Percentiles rank a stretch among this genome's conserved stretches.
Evolutionary conservation across 30 jellyfish, hydroid and myxozoan genomes (phyloP).

Genomic region (Turritopsis dohrnii): DNA sequence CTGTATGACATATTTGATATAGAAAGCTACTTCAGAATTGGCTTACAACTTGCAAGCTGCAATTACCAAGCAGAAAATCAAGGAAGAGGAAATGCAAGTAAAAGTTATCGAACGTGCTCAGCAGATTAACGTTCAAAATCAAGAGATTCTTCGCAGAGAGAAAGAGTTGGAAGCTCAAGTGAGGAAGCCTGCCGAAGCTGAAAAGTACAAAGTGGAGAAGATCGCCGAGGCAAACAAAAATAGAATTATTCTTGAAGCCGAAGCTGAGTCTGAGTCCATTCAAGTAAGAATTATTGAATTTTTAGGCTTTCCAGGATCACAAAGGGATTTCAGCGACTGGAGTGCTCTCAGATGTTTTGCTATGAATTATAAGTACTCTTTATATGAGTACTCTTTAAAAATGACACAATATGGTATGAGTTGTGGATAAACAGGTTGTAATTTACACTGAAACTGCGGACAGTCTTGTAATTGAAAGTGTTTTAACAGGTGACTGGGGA

Average conservation of each 20-base stretch:
- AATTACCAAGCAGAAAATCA: constrained; percentile 76
- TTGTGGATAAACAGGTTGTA: too few relatives aligned
- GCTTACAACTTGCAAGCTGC: constrained; percentile 96
- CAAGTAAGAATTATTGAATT: constrained; percentile 53
- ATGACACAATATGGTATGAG: too few relatives aligned
- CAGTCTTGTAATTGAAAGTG: not conserved
- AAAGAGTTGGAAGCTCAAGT: constrained; percentile 80
- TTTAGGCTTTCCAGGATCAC: not conserved
- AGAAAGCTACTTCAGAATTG: constrained; percentile 85
- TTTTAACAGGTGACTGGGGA: constrained; percentile 76
- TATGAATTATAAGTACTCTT: not conserved
- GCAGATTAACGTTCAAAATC: constrained; percentile 64
- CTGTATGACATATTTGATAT: constrained; percentile 15
- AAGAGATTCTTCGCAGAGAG: constrained; percentile 87
- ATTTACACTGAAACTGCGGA: not conserved
- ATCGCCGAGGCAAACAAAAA: constrained; percentile 83
- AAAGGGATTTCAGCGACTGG: not conserved
- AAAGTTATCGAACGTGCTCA: constrained; percentile 88
- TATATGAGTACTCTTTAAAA: too few relatives aligned
- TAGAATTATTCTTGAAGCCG: constrained; percentile 64
- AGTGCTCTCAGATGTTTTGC: not conserved
- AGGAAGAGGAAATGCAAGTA: constrained; percentile 83
- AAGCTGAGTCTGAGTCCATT: constrained; percentile 93
- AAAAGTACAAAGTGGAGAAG: constrained; percentile 74
- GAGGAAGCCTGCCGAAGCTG: constrained; percentile 94